phyloP scores from a whole-genome alignment of 2,888 invertebrate species.

The Spodoptera exigua region DNA sequence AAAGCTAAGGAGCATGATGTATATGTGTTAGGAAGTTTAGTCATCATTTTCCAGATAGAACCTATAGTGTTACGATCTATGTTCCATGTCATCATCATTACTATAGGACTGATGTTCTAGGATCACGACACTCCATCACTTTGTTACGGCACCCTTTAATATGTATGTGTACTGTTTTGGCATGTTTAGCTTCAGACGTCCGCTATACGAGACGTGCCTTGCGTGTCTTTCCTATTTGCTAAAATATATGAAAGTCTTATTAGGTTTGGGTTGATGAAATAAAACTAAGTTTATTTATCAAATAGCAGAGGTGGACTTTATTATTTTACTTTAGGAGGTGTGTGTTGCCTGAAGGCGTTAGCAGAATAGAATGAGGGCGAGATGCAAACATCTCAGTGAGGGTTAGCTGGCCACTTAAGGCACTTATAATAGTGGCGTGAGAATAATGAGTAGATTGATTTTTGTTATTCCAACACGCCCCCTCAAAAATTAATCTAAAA shows the following conservation, averaged over 20 bases:
- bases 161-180: conserved; percentile 66
- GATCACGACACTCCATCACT: conserved; percentile 71
- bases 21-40: conserved; percentile 76
- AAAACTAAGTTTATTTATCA: too few species aligned
- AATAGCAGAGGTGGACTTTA: too few species aligned
- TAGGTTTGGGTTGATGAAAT: too few species aligned
- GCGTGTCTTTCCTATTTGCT: conserved; percentile 46
- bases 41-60: conserved; percentile 55
- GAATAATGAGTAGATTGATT: too few species aligned
- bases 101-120: conserved; percentile 55
- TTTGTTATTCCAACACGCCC: too few species aligned
- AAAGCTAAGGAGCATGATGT: conserved; percentile 81
- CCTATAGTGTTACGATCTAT: conserved; percentile 47
- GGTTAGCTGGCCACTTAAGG: too few species aligned
- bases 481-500: too few species aligned
- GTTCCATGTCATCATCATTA: conserved; percentile 52
- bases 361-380: too few species aligned
- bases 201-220: conserved; percentile 48
- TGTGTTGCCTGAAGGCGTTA: too few species aligned
- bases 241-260: conserved; percentile 12
- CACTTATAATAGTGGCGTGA: too few species aligned
- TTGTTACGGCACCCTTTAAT: conserved; percentile 75
- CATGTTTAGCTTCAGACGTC: conserved; percentile 72
- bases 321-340: too few species aligned
- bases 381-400: too few species aligned